A percentile compares a stretch with the other conserved stretches of the same genome.
Conservation (phyloP, 2,797 vertebrate species). For the Phoebastria nigripes region DNA sequence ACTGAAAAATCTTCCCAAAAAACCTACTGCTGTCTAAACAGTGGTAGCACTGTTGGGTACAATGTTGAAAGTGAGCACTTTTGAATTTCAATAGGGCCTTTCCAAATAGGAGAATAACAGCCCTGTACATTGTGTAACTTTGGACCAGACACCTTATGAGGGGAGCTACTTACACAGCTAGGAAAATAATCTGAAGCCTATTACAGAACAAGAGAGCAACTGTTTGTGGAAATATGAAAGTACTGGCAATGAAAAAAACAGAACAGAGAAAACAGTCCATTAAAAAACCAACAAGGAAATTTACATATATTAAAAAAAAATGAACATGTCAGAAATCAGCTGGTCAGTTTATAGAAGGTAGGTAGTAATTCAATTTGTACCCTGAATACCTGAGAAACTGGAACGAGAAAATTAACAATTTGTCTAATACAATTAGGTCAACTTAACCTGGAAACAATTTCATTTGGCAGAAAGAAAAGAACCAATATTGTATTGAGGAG, state of each 20-base stretch:
- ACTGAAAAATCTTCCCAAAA: not conserved
- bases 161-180: not conserved
- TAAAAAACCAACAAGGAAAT: not conserved
- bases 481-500: not conserved
- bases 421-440: not conserved
- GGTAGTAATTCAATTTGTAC: not conserved
- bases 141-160: not conserved
- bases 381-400: not conserved
- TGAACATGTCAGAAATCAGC: not conserved
- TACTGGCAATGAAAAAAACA: not conserved
- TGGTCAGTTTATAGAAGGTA: not conserved
- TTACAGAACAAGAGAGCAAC: not conserved
- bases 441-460: not conserved
- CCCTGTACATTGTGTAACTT: not conserved
- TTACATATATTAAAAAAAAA: not conserved
- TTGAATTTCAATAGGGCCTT: not conserved
- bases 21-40: not conserved
- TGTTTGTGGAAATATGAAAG: not conserved
- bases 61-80: not conserved
- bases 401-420: not conserved
- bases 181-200: not conserved
- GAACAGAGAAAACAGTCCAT: not conserved
- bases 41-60: not conserved
- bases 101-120: not conserved
- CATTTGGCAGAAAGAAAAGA: not conserved